Evolutionary conservation across 2,797 vertebrate species (phyloP), one percentile per base, ranked within the genome.

Genomic region (Chelidonichthys spinosus): DNA sequence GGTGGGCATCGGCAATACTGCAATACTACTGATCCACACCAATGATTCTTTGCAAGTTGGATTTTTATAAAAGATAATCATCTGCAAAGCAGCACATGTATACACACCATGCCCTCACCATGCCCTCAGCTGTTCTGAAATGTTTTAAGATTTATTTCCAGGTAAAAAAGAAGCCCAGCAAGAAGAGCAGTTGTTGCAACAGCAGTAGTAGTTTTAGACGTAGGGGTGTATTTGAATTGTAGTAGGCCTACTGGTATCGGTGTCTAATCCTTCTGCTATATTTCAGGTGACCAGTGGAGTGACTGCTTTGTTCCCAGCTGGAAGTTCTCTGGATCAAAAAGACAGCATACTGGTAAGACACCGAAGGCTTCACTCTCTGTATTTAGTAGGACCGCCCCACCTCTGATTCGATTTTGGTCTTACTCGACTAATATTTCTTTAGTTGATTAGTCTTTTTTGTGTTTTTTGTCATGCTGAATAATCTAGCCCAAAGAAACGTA

Each of bases 251-350:
- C 4, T 55, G 2, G 9, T 54, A 37, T n/a, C 33, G 1, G 8
- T 32, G 6, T 55, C 50, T 13, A 4, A 54, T 43, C 10, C 2
- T 15, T 63, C 4, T 70, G 1, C 14, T 33, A 5, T 54, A 2
- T 54, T 96, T 80, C 95, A 98, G 86, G 92, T 98, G 83, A 95
- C 90, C 6, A 92, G 90, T 73, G 97, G 97, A 87, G 93, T 93
- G 0, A 98, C 97, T 2, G 95, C 92, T 37, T 95, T 97, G 85
- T 99, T 97, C 86, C 97, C 97, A 54, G 96, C 97, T 47, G 97
- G 96, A 90, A 97, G 96, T 83, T 95, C 95, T 67, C 92, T 98
- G 87, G 94, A 95, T 84, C 90, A 96, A 65, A 93, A 94, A 78
- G 96, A 86, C 80, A 93, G 92, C 25, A 87, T 97, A 49, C 92